Conservation (phyloP, 92 coral and sea anemone genomes). For the Galaxea fascicularis region DNA sequence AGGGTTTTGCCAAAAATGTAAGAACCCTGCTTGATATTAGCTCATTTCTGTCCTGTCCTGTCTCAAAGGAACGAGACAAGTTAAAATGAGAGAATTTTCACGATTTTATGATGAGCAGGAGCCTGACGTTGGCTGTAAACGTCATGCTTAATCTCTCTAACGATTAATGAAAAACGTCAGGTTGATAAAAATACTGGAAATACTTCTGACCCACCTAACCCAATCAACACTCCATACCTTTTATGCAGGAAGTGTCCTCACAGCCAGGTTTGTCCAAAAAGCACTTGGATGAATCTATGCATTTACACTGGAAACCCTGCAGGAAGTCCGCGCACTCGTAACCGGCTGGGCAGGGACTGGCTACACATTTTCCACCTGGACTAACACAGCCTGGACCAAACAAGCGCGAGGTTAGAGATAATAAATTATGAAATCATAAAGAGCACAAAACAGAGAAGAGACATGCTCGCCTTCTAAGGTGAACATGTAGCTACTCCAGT, state of each 20-base stretch:
- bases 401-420: background rate
- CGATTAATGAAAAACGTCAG: too few relatives aligned
- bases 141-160: too few relatives aligned
- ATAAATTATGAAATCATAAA: background rate
- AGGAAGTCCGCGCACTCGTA: conserved; percentile 85
- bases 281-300: conserved; percentile 76
- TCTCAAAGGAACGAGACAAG: too few relatives aligned
- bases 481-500: too few relatives aligned
- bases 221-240: conserved; percentile 57
- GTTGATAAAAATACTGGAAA: background rate
- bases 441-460: too few relatives aligned
- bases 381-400: conserved; percentile 60
- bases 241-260: conserved; percentile 76
- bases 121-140: too few relatives aligned
- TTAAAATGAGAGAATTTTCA: too few relatives aligned
- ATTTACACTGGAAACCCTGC: conserved; percentile 91
- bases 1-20: too few relatives aligned
- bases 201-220: background rate
- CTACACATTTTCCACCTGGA: conserved; percentile 70
- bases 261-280: conserved; percentile 81
- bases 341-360: conserved; percentile 89
- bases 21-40: too few relatives aligned
- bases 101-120: too few relatives aligned
- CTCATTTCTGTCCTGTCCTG: too few relatives aligned
- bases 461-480: too few relatives aligned